Evolutionary conservation across 2,888 invertebrate species (phyloP), one percentile per base, ranked within the genome.

Genomic region (Eupeodes luniger): DNA sequence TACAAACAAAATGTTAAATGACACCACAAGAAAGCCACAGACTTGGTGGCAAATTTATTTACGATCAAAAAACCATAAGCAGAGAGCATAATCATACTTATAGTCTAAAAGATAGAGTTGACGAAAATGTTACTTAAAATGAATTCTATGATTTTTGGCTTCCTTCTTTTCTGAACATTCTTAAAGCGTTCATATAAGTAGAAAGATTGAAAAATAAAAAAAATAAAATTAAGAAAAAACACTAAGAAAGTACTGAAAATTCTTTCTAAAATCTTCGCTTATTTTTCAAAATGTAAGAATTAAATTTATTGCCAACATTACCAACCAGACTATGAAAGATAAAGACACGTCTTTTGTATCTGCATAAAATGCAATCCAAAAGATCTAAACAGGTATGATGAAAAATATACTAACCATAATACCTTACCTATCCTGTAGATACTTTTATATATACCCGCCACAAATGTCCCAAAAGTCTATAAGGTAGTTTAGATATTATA

Each of bases 41-140:
- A 84, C 76, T 84, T 74, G 74, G 84, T 88, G 87, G 87, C 81
- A 78, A 88, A 66, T 80, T 84, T 87, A 87, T 88, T 88, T 88
- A 88, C 77, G 79, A 79, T 57, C 66, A 75, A 49, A 19, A 47
- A 70, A 59, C 14, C 69, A 70, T 66, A 2, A 27, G 27, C 3
- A 2, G 55, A 53, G 19, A 2, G 34, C 34, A 7, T 27, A 19
- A 0, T 14, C 51, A 61, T 16, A 61, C 16, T 40, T 2, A 40
- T n/a, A 40, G 61, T 40, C 40, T 0, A 36, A 59, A 4, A 4
- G 2, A 16, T 44, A 12, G 2, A 11, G 40, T 62, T 62, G 11
- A 27, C 9, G 14, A 59, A n/a, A 40, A 40, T 40, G 2, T 4
- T 27, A 27, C 27, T 27, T 3, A 1, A 27, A 27, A 27, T 27